phyloP scores from a whole-genome alignment of 2,797 vertebrate genomes.

The Caiman crocodilus region DNA sequence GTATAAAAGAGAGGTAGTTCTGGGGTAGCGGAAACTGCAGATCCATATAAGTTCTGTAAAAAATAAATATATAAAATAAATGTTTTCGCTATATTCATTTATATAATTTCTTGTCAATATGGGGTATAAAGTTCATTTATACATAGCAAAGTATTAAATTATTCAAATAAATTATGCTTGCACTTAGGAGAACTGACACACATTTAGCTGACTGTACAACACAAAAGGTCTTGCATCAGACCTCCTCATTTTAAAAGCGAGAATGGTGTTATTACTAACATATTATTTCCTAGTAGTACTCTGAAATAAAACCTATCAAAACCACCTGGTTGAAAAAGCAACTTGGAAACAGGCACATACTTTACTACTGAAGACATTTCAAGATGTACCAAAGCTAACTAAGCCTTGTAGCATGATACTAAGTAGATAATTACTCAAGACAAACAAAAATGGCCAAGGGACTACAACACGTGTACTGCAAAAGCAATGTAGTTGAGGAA shows the following conservation, averaged over 20 bases:
- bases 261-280: neutral
- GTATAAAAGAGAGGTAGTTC: constrained; percentile 91
- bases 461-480: too few relatives aligned
- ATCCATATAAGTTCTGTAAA: constrained; percentile 84
- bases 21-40: constrained; percentile 79
- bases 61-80: constrained; percentile 12
- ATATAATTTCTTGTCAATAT: neutral
- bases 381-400: neutral
- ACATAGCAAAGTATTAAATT: neutral
- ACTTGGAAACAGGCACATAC: neutral
- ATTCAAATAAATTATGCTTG: neutral
- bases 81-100: neutral
- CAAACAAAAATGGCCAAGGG: neutral
- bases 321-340: neutral
- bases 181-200: neutral
- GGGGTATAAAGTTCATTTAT: neutral
- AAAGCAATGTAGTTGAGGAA: neutral
- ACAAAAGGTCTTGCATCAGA: neutral
- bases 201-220: neutral
- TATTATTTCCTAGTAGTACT: neutral
- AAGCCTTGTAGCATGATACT: neutral
- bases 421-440: neutral
- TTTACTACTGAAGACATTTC: neutral
- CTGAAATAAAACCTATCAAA: neutral
- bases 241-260: neutral